Evolutionary conservation across 2,797 vertebrate genomes (phyloP).

Genomic region (Amniataba percoides): DNA sequence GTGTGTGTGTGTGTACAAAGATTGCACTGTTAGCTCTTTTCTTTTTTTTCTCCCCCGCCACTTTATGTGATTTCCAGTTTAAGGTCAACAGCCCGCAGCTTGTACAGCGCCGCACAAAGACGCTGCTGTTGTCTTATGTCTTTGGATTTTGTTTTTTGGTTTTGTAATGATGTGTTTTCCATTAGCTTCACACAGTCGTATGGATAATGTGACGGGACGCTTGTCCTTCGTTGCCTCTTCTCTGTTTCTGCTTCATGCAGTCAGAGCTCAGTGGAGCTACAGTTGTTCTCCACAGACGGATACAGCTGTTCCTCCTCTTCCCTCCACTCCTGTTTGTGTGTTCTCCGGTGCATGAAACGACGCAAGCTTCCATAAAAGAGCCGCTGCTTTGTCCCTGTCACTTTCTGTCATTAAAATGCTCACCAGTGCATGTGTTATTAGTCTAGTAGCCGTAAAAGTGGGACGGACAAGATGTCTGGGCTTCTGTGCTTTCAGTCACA

Average conservation of each 20-base stretch:
- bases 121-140: slow-evolving; percentile 35
- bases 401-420: slow-evolving; percentile 50
- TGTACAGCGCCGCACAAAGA: slow-evolving; percentile 43
- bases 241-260: neutral
- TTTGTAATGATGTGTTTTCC: slow-evolving; percentile 32
- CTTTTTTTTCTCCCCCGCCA: neutral
- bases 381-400: slow-evolving; percentile 46
- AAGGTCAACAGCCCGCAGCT: slow-evolving; percentile 20
- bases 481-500: slow-evolving; percentile 31
- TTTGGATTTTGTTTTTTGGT: slow-evolving; percentile 29
- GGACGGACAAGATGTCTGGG: slow-evolving; percentile 14
- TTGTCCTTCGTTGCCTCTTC: slow-evolving; percentile 1
- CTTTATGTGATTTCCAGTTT: slow-evolving; percentile 59
- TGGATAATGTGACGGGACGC: slow-evolving; percentile 12
- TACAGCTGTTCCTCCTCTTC: slow-evolving; percentile 33
- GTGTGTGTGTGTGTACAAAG: slow-evolving; percentile 51
- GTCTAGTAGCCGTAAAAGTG: slow-evolving; percentile 28
- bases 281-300: slow-evolving; percentile 2
- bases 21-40: slow-evolving; percentile 34
- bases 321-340: slow-evolving; percentile 19
- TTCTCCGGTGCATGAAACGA: slow-evolving; percentile 26
- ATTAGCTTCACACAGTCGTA: slow-evolving; percentile 27
- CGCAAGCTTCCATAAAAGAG: slow-evolving; percentile 31
- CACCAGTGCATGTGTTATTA: slow-evolving; percentile 21
- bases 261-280: slow-evolving; percentile 1